Conservation (phyloP, 35 echinoderm and acorn worm genomes). For the Lytechinus variegatus region DNA sequence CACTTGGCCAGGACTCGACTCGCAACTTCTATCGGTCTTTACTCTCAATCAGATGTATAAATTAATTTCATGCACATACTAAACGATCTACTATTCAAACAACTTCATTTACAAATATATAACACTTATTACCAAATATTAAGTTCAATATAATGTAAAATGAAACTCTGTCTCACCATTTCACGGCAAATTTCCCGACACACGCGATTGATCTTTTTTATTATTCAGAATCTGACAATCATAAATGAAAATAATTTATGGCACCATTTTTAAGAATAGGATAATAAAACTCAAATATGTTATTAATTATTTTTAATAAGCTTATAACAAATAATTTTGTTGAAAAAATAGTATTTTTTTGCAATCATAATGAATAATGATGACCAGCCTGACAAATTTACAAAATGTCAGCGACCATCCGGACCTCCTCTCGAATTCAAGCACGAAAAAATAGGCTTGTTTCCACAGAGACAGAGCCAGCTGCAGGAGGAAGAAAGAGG, state of each 20-base stretch:
- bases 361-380: background rate
- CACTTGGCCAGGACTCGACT: too few species aligned
- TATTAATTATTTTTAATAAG: background rate
- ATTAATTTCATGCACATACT: background rate
- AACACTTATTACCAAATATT: background rate
- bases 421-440: constrained; percentile 1
- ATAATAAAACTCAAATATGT: background rate
- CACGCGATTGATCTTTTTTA: background rate
- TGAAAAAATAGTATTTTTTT: background rate
- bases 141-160: background rate
- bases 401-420: constrained; percentile 22
- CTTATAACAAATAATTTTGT: background rate
- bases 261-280: too few species aligned
- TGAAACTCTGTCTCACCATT: background rate
- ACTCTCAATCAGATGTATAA: too few species aligned
- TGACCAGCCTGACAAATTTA: background rate
- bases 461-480: background rate
- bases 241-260: background rate
- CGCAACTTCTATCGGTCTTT: too few species aligned
- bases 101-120: background rate
- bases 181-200: background rate
- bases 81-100: background rate
- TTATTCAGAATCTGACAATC: background rate
- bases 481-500: background rate
- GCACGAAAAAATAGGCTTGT: constrained; percentile 7